Base-by-base conservation (phyloP, 2,113 vertebrate species). In the Thunnus thynnus region DNA sequence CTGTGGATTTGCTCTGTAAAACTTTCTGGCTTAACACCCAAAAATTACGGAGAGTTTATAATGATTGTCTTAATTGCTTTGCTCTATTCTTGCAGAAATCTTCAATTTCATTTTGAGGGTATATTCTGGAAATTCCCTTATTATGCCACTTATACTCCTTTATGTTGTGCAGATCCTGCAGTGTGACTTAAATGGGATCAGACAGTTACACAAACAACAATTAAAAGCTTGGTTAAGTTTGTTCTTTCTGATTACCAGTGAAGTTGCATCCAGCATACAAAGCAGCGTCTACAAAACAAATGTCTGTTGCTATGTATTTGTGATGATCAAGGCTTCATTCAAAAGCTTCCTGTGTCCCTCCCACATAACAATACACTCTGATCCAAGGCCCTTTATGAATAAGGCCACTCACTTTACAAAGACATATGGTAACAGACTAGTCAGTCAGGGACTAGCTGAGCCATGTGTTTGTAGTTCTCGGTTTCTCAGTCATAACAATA, bases 221-320 rank as follows among this genome's bases (percentile, higher is more conserved):
- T 95, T 94, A 94, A 94, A 92, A 89, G 90, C 93, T 89, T 94
- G 90, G 92, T 95, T 95, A 93, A 90, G 93, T 93, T 94, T 91
- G 88, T 89, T 94, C 80, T 89, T 90, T 70, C 72, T 94, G 93
- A 95, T 95, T 94, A 93, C 83, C 85, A 72, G 57, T 70, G 88
- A 91, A 84, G 89, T 73, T 72, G 76, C 36, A 72, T 70, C 71
- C 71, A 66, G 83, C 87, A 90, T 91, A 76, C 86, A 91, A 91
- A 94, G 75, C 88, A 80, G 84, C 1, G n/a, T 81, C 86, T 72
- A 82, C 74, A 71, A 74, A 85, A 80, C 81, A 86, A 91, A 88
- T 78, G 83, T 85, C 89, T 83, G 76, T 80, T 82, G 79, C 76
- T 79, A 73, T 84, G 85, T 74, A 76, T 90, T 91, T 92, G 83